Evolutionary conservation across 2,888 invertebrate species (phyloP).

Genomic region (Platynereis dumerilii): DNA sequence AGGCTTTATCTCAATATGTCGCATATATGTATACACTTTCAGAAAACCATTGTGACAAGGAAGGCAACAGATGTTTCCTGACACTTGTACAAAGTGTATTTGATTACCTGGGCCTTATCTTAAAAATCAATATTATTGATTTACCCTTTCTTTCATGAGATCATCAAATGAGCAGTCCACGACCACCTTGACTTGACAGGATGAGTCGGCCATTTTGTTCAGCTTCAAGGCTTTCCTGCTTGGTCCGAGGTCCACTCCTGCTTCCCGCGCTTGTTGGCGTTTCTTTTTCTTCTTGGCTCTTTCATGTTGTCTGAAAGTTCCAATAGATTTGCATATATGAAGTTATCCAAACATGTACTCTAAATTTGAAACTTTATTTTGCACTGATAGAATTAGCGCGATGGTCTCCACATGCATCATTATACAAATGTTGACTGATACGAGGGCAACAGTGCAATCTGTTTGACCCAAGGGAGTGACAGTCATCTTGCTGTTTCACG

Average conservation of each 20-base stretch:
- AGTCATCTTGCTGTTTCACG: too few species aligned
- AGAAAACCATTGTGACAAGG: too few species aligned
- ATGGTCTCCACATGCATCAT: not conserved
- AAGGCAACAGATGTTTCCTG: too few species aligned
- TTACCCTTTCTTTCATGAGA: constrained; percentile 81
- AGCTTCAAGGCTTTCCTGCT: constrained; percentile 81
- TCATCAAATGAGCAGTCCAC: constrained; percentile 92
- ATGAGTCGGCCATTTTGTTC: constrained; percentile 69
- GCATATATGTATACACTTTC: too few species aligned
- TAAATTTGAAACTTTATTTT: not conserved
- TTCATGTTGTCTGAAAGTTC: constrained; percentile 17
- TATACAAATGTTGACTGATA: too few species aligned
- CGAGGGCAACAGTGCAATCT: too few species aligned
- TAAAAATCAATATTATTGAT: too few species aligned
- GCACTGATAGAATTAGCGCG: too few species aligned
- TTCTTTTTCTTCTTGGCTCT: constrained; percentile 68
- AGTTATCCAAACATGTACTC: not conserved
- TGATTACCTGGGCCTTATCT: too few species aligned
- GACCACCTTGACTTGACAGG: constrained; percentile 75
- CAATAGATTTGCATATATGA: not conserved
- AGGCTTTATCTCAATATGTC: too few species aligned
- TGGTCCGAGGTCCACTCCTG: constrained; percentile 67
- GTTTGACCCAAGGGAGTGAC: too few species aligned
- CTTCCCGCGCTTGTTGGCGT: constrained; percentile 73
- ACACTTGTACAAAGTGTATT: too few species aligned